These are phyloP conservation scores for Scytalopus superciliaris DNA, from an alignment of 2,113 vertebrate species.

Conservation along the genomic window DNA sequence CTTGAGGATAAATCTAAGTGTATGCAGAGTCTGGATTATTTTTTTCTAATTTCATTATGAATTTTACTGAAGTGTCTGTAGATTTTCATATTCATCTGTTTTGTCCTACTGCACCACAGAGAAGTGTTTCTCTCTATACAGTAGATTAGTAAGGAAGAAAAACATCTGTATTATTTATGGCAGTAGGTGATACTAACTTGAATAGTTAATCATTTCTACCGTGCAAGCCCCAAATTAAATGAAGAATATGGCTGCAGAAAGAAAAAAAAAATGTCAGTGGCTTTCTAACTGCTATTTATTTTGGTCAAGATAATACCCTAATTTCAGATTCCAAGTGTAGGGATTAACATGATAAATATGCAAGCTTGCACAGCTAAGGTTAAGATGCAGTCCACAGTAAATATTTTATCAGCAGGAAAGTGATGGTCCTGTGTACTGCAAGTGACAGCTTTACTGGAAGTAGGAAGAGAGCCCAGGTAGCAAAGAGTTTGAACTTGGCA, in stretches of 20 bases:
- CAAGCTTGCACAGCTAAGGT: not conserved
- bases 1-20: not conserved
- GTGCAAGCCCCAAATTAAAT: not conserved
- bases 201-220: not conserved
- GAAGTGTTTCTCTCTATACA: not conserved
- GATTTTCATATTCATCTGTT: conserved; percentile 34
- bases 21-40: not conserved
- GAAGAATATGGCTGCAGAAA: not conserved
- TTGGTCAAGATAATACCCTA: conserved; percentile 1
- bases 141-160: not conserved
- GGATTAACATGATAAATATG: conserved; percentile 6
- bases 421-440: not conserved
- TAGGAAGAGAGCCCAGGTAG: not conserved
- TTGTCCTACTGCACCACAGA: not conserved
- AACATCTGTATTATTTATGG: not conserved
- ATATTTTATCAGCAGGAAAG: not conserved
- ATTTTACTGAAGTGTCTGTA: not conserved
- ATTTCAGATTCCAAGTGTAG: conserved; percentile 7
- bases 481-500: not conserved
- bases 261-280: not conserved
- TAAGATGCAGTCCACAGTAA: not conserved
- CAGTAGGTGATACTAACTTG: not conserved
- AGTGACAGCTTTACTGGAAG: not conserved
- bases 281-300: conserved; percentile 12
- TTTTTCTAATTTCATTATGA: not conserved